Conservation (phyloP, 1,140 invertebrate species). For the Helicorthomorpha holstii region DNA sequence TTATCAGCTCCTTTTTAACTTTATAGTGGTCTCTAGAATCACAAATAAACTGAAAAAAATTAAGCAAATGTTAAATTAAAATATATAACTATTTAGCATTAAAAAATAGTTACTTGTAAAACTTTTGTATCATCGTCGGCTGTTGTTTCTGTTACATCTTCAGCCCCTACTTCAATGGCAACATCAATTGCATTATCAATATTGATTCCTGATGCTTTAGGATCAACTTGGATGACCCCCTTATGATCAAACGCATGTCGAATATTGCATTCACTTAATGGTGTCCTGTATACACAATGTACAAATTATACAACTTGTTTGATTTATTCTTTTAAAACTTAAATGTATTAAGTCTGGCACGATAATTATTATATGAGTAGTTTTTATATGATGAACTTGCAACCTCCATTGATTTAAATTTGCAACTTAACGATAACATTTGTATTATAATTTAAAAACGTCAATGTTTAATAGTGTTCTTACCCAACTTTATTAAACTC, state of each 20-base stretch:
- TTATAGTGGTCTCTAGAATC: constrained; percentile 7
- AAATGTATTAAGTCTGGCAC: no score
- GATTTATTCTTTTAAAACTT: no score
- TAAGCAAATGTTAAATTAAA: background rate
- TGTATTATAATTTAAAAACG: background rate
- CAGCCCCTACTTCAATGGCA: constrained; percentile 17
- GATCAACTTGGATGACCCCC: constrained; percentile 3
- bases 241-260: constrained; percentile 3
- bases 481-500: background rate
- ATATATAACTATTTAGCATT: constrained; percentile 5
- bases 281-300: background rate
- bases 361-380: no score
- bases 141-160: constrained; percentile 11
- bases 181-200: background rate
- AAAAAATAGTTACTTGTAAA: constrained; percentile 16
- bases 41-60: constrained; percentile 11
- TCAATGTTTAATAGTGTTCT: background rate
- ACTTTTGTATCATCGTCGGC: constrained; percentile 10
- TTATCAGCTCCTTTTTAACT: constrained; percentile 14
- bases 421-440: background rate
- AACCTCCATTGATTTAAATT: no score
- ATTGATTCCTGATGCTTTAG: background rate
- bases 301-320: background rate
- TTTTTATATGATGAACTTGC: no score
- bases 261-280: background rate